These are phyloP conservation scores for Diadophis punctatus DNA, from an alignment of 2,113 vertebrate genomes.

Conservation along the genomic window DNA sequence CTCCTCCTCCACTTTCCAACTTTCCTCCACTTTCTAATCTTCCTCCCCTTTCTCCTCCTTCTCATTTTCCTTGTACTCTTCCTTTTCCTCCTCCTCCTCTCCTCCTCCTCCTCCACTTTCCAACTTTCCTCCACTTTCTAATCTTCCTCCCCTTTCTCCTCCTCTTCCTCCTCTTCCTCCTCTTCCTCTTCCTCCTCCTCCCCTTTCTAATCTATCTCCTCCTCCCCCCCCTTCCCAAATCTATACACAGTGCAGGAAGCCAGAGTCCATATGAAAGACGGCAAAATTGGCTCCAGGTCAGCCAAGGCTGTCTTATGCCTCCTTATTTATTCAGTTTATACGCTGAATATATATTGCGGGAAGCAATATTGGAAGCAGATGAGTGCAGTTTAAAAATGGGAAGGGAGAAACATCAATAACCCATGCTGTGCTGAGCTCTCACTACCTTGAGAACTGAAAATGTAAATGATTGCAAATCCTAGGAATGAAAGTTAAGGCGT, in stretches of 20 bases:
- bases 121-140: too few species aligned
- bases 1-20: too few species aligned
- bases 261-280: background rate
- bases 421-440: background rate
- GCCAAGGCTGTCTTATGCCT: background rate
- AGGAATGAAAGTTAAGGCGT: background rate
- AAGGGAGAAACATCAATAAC: background rate
- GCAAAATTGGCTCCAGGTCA: background rate
- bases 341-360: background rate
- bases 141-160: too few species aligned
- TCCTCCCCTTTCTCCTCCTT: too few species aligned
- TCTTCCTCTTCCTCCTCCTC: too few species aligned
- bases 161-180: too few species aligned
- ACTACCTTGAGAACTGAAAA: background rate
- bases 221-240: background rate
- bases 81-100: too few species aligned
- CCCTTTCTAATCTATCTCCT: too few species aligned
- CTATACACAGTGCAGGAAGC: background rate
- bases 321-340: background rate
- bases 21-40: too few species aligned
- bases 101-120: too few species aligned
- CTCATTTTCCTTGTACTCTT: too few species aligned
- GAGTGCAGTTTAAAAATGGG: background rate
- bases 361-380: background rate
- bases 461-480: background rate